Conservation (phyloP, 2,113 vertebrate genomes). For the Aspiorhynchus laticeps region DNA sequence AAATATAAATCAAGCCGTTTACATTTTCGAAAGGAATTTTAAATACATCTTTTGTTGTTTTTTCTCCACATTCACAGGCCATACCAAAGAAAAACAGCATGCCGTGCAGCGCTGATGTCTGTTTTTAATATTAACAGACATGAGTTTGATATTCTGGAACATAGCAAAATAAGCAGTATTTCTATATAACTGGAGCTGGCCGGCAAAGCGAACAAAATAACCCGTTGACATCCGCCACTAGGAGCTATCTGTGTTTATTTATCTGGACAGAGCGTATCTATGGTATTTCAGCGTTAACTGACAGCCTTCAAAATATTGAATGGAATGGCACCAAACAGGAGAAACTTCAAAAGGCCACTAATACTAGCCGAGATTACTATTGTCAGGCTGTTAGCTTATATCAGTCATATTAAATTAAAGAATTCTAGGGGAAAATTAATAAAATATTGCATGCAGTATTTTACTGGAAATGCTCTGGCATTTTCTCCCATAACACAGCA, state of each 20-base stretch:
- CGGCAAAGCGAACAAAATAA: conserved; percentile 73
- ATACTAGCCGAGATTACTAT: conserved; percentile 42
- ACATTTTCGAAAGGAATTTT: conserved; percentile 44
- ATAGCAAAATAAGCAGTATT: conserved; percentile 78
- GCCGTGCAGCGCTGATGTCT: conserved; percentile 67
- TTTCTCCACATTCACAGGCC: conserved; percentile 16
- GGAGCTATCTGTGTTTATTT: conserved; percentile 77
- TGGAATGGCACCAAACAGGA: conserved; percentile 72
- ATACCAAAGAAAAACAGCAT: conserved; percentile 31
- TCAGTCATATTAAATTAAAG: conserved; percentile 49
- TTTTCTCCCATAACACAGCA: not conserved
- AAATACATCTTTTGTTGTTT: conserved; percentile 13
- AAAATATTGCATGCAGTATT: not conserved
- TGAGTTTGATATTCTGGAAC: conserved; percentile 70
- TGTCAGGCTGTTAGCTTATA: conserved; percentile 65
- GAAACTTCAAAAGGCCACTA: conserved; percentile 69
- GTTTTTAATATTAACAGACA: conserved; percentile 77
- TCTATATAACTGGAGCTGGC: conserved; percentile 66
- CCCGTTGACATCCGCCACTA: conserved; percentile 65
- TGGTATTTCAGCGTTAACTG: conserved; percentile 81
- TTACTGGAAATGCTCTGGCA: not conserved
- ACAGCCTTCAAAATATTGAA: conserved; percentile 81
- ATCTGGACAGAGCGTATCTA: conserved; percentile 75
- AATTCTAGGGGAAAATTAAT: conserved; percentile 1
- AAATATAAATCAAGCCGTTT: conserved; percentile 35